A percentile compares a stretch with the other conserved stretches of the same genome.
Conservation (phyloP, 1,140 invertebrate species). For the Tetragnatha versicolor region DNA sequence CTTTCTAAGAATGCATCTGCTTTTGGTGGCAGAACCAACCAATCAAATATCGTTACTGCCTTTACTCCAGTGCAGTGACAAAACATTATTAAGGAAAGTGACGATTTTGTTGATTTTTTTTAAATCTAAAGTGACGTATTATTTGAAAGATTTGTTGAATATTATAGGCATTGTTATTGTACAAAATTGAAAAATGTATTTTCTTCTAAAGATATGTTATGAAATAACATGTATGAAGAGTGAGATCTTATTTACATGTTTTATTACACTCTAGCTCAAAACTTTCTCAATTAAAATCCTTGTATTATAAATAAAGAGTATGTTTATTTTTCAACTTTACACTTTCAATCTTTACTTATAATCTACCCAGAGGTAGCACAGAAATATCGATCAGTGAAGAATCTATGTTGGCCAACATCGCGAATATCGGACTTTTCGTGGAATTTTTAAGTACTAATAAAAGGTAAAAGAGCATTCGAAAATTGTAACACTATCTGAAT, state of each 20-base stretch:
- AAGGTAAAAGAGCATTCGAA: too few relatives aligned
- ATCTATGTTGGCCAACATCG: too few relatives aligned
- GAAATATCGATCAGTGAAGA: too few relatives aligned
- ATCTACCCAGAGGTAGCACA: too few relatives aligned
- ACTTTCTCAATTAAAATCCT: neutral
- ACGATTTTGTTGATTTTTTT: neutral
- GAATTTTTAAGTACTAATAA: too few relatives aligned
- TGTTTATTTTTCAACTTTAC: neutral
- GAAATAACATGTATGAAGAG: constrained; percentile 12
- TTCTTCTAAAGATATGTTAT: neutral
- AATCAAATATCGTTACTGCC: too few relatives aligned
- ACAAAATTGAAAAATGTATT: neutral
- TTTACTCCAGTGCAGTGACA: too few relatives aligned
- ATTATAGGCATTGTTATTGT: neutral
- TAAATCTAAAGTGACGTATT: neutral
- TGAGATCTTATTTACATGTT: constrained; percentile 21
- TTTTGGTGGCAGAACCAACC: too few relatives aligned
- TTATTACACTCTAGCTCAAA: constrained; percentile 26
- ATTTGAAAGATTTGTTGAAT: neutral
- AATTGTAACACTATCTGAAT: too few relatives aligned
- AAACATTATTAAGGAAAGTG: neutral
- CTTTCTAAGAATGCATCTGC: too few relatives aligned
- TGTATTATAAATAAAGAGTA: constrained; percentile 7
- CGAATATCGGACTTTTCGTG: too few relatives aligned
- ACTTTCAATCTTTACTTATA: too few relatives aligned